Conservation (phyloP, 2,888 invertebrate genomes). For the Noctua comes region DNA sequence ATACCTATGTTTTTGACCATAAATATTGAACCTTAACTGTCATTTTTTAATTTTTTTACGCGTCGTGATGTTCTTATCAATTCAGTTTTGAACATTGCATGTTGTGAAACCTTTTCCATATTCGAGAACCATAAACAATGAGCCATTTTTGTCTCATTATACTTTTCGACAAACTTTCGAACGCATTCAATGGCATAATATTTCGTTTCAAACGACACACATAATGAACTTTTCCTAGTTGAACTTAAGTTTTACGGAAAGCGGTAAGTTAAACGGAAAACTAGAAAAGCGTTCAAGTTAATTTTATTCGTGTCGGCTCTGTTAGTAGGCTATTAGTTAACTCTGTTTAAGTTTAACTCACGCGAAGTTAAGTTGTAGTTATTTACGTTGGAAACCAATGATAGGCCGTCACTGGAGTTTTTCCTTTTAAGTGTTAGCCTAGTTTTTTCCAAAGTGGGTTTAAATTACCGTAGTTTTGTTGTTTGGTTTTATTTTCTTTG, state of each 20-base stretch:
- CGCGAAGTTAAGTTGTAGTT: constrained; percentile 67
- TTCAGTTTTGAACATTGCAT: neutral
- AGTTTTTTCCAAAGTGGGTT: constrained; percentile 51
- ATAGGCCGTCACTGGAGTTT: constrained; percentile 49
- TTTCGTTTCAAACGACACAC: constrained; percentile 22
- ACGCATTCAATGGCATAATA: constrained; percentile 14
- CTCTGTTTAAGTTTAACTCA: constrained; percentile 65
- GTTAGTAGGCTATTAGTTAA: constrained; percentile 74
- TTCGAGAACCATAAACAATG: constrained; percentile 22
- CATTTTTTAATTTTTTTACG: neutral
- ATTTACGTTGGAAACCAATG: constrained; percentile 56
- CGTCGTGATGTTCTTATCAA: no score
- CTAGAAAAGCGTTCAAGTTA: constrained; percentile 64
- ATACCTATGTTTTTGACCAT: no score
- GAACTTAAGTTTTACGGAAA: constrained; percentile 39
- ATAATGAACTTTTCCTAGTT: constrained; percentile 25
- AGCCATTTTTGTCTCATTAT: constrained; percentile 11
- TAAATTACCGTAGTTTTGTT: constrained; percentile 40
- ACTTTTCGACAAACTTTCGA: constrained; percentile 36
- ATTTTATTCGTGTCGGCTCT: constrained; percentile 71
- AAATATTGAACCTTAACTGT: no score
- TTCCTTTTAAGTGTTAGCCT: constrained; percentile 53
- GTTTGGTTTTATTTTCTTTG: constrained; percentile 42
- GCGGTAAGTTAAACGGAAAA: constrained; percentile 48
- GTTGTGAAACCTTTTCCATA: neutral